Evolutionary conservation across 2,888 invertebrate species (phyloP), one percentile per base, ranked within the genome.

Genomic region (Entomobrya proxima): DNA sequence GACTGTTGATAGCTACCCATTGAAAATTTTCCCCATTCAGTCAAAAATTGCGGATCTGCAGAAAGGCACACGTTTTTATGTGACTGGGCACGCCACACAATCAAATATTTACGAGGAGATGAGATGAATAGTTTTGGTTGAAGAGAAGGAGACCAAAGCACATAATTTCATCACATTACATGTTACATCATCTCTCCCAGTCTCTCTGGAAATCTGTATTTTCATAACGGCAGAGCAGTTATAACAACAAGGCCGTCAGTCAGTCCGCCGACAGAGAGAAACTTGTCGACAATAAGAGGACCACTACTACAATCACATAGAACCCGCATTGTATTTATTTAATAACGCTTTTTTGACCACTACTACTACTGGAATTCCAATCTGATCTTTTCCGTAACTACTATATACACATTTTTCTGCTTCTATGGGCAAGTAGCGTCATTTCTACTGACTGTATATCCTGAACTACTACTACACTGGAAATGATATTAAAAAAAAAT

Each of bases 91-190:
- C 13, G 52, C 18, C 21, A 64, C 37, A 52, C 78, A 61, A 64
- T 79, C 67, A 79, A 79, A 67, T 79, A 79, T 79, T 79, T 79
- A 79, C 50, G 52, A 52, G 15, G 15, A 67, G 44, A 64, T 6
- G 50, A 79, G 67, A 79, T 50, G 67, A 77, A 77, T 77, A 58
- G 52, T 75, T 52, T 74, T 74, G 74, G 74, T 35, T 32, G 32
- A 44, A 44, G 27, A 21, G 32, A 32, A 30, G 50, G n/a, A 32
- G 52, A 32, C 74, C 74, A 21, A 74, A 74, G 50, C 72, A 18
- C 15, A 50, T 44, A 50, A 74, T 52, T 74, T 74, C 50, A 35
- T 52, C 52, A 35, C 52, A 30, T 74, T 9, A 32, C 35, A 6
- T 5, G 11, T 32, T 27, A 21, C 55, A 55, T 11, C 27, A 69